Base-by-base conservation (phyloP, 2,888 invertebrate species). In the Agelastica alni region DNA sequence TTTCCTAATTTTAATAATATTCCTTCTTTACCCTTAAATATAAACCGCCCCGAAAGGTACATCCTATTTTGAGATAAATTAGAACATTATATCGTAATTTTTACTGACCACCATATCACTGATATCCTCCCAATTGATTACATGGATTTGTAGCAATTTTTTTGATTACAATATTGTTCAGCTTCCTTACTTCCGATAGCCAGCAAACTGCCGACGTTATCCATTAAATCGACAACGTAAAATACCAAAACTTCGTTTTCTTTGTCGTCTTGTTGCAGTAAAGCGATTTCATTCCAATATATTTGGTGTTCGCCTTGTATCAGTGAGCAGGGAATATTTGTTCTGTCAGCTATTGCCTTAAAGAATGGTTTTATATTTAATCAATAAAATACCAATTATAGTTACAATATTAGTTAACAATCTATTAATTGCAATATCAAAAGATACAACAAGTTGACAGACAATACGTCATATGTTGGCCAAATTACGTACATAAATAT, bases 321-420 rank as follows among this genome's bases (percentile, higher is more conserved):
- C 13, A 83, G 65, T 2, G 78, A 75, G 26, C 77, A 74, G 0
- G 81, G 80, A 18, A 83, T 70, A 9, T 75, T 73, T 49, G 81
- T 72, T 58, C 74, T 71, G 60, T 83, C 83, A 1, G 81, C 81
- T n/a, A 83, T 66, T 1, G 79, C 79, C 62, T 72, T 72, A 66
- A 81, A 82, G n/a, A n/a, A n/a, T n/a, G n/a, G n/a, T n/a, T 16
- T 36, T 36, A 13, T 16, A 9, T 34, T 34, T 2, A 16, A 14
- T 5, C 6, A 34, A n/a, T n/a, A n/a, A n/a, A n/a, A n/a, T n/a
- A n/a, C n/a, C n/a, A n/a, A n/a, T n/a, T n/a, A n/a, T n/a, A n/a
- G n/a, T n/a, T n/a, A n/a, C n/a, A n/a, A n/a, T n/a, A n/a, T n/a
- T n/a, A n/a, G n/a, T n/a, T n/a, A n/a, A n/a, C n/a, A n/a, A n/a